These are phyloP conservation scores for Melanostoma mellinum DNA, from an alignment of 2,888 invertebrate genomes.

Conservation along the genomic window DNA sequence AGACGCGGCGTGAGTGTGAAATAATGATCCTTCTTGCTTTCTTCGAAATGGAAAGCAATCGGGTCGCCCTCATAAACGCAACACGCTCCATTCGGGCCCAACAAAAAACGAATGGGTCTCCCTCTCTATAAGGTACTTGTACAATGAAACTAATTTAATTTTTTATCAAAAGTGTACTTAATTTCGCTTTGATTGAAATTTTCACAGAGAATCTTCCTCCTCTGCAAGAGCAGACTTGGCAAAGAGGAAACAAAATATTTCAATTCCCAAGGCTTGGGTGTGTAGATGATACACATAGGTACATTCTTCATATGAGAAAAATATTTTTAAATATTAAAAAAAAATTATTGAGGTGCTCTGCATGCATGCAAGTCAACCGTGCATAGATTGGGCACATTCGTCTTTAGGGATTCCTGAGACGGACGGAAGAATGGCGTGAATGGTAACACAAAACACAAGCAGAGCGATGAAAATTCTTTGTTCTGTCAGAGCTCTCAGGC, in stretches of 20 bases:
- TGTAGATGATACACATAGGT: neutral
- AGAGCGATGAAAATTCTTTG: slow-evolving; percentile 3
- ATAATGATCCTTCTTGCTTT: slow-evolving; percentile 24
- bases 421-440: slow-evolving; percentile 1
- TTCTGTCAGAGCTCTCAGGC: slow-evolving; percentile 6
- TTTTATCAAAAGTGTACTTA: slow-evolving; percentile 55
- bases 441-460: neutral
- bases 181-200: slow-evolving; percentile 60
- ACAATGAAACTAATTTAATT: slow-evolving; percentile 58
- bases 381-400: slow-evolving; percentile 43
- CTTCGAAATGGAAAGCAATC: slow-evolving; percentile 37
- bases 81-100: slow-evolving; percentile 14
- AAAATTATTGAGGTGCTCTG: slow-evolving; percentile 9
- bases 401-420: slow-evolving; percentile 47
- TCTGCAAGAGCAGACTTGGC: neutral
- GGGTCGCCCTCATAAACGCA: slow-evolving; percentile 44
- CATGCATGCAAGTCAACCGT: slow-evolving; percentile 34
- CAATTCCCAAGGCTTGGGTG: slow-evolving; percentile 1
- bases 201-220: slow-evolving; percentile 26
- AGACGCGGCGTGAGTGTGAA: slow-evolving; percentile 19
- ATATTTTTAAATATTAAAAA: slow-evolving; percentile 49
- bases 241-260: neutral
- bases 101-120: neutral
- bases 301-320: slow-evolving; percentile 10
- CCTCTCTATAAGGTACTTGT: neutral